Evolutionary conservation across 2,797 vertebrate genomes (phyloP).

Genomic region (Spinus olivaceus): DNA sequence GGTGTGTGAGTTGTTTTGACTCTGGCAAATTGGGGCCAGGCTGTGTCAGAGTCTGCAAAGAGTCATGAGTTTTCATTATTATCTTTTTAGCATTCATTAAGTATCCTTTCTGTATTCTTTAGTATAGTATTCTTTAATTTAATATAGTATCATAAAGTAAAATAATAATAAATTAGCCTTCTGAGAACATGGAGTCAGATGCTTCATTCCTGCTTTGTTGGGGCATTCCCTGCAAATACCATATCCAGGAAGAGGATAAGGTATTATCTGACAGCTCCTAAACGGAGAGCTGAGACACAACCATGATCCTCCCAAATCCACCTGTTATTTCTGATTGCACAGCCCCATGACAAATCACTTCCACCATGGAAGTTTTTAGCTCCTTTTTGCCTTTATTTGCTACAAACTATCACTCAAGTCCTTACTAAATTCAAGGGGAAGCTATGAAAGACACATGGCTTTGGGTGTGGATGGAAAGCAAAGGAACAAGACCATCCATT

Average conservation of each 20-base stretch:
- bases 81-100: too few species aligned
- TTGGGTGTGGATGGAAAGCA: conserved; percentile 27
- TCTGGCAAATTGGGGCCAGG: too few species aligned
- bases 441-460: not conserved
- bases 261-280: not conserved
- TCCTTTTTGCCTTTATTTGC: not conserved
- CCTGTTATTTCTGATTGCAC: rapidly evolving
- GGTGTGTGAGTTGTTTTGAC: rapidly evolving
- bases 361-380: not conserved
- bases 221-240: too few species aligned
- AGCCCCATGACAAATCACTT: not conserved
- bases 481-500: conserved; percentile 23
- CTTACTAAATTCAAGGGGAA: not conserved
- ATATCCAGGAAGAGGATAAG: not conserved
- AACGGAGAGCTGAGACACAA: not conserved
- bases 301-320: not conserved
- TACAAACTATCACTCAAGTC: not conserved
- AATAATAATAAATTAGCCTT: too few species aligned
- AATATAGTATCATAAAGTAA: too few species aligned
- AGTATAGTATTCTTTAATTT: too few species aligned
- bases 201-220: too few species aligned
- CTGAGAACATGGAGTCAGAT: too few species aligned
- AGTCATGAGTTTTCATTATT: too few species aligned
- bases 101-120: too few species aligned
- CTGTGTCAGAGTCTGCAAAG: too few species aligned